Base-by-base conservation (phyloP, 2,888 invertebrate genomes). In the Eilema depressum region DNA sequence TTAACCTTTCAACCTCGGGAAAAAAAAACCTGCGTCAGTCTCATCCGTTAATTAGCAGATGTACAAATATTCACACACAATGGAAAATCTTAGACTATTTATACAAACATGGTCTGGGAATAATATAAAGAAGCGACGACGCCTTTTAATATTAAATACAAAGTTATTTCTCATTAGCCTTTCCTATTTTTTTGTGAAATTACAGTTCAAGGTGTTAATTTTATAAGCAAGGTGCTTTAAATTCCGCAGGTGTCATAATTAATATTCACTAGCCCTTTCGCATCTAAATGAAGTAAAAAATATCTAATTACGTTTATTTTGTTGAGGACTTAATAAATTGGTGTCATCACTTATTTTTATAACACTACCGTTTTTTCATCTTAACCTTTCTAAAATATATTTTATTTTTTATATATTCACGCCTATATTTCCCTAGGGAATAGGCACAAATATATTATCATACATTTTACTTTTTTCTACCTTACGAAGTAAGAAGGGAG, bases 231-330 rank as follows among this genome's bases (percentile, higher is more conserved):
- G 63, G 30, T 63, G 41, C 61, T 74, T 76, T 61, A 66, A 75
- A 76, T 69, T 75, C 66, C 26, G 23, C 59, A 70, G 65, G 66
- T 75, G 74, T 71, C 61, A 71, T 62, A 70, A 75, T 76, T 75
- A 78, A 78, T 78, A 76, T 80, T 81, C 74, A 73, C 70, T 59
- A 71, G 68, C 66, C 53, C 72, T 73, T 75, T 64, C 68, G 71
- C 71, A 78, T 66, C 63, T 66, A 69, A 75, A 71, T 68, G 56
- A 70, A 66, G 63, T 62, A 70, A 79, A 66, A 80, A 82, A 79
- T 74, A 80, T 63, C 63, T 63, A 63, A 63, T 66, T 70, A 67
- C 26, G 30, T 37, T 64, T 71, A 66, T 78, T 82, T 76, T 74
- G 66, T 79, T 75, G 63, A 57, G 62, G 67, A 62, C 60, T 66